phyloP scores from a whole-genome alignment of 2,888 invertebrate genomes.

The Palloptera scutellata region DNA sequence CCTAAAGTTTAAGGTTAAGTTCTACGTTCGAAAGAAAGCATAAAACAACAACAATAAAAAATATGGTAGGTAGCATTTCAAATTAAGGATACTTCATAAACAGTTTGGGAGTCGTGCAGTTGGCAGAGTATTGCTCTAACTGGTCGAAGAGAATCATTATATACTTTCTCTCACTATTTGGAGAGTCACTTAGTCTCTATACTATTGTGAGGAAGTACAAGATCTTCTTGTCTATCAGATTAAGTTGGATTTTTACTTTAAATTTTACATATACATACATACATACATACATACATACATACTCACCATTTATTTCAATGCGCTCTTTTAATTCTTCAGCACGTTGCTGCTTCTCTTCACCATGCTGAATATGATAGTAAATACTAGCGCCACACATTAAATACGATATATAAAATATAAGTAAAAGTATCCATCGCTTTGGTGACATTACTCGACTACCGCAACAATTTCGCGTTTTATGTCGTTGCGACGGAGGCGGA shows the following conservation, averaged over 20 bases:
- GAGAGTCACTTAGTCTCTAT: too few relatives aligned
- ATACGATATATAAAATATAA: constrained; percentile 79
- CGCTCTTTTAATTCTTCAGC: constrained; percentile 70
- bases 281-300: background rate
- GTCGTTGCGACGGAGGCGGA: constrained; percentile 1
- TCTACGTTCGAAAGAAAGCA: too few relatives aligned
- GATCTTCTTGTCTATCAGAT: too few relatives aligned
- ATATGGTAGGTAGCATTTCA: too few relatives aligned
- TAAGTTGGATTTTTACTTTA: background rate
- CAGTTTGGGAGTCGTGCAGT: too few relatives aligned
- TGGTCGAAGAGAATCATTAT: too few relatives aligned
- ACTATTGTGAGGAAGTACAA: too few relatives aligned
- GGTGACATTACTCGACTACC: constrained; percentile 71
- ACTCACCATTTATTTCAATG: constrained; percentile 76
- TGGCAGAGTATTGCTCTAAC: too few relatives aligned
- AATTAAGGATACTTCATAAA: too few relatives aligned
- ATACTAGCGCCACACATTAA: constrained; percentile 84
- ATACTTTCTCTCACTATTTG: too few relatives aligned
- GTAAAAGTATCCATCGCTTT: constrained; percentile 79
- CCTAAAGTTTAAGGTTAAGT: too few relatives aligned
- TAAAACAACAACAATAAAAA: too few relatives aligned
- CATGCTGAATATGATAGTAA: constrained; percentile 83
- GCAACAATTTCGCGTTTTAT: constrained; percentile 4
- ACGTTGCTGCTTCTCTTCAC: constrained; percentile 72
- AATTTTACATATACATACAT: constrained; percentile 1